Base-by-base conservation (phyloP, 2,888 invertebrate species). In the Drosophila picticornis region DNA sequence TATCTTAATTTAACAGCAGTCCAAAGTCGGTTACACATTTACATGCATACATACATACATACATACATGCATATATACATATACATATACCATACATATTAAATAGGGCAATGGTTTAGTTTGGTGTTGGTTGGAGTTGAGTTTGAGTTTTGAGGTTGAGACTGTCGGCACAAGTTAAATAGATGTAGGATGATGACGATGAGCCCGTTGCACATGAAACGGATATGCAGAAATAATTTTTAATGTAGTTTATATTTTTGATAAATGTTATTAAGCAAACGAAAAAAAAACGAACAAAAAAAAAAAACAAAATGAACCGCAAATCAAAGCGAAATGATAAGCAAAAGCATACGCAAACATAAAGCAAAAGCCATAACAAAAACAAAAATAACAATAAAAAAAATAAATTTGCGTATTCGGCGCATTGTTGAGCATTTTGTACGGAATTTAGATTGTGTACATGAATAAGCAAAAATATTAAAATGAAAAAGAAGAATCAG, bases 211-310 rank as follows among this genome's bases (percentile, higher is more conserved):
- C 32, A 34, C 27, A 46, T 16, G 46, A 22, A 46, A 32, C 16
- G 73, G 66, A 56, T 48, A 51, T 58, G 69, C 63, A 67, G 56
- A 77, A 80, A 81, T 89, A 69, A 85, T 82, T 89, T 90, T 86
- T 78, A 88, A 82, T 84, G 91, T 91, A 90, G 91, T 91, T 91
- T 91, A 91, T 91, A 91, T 91, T 91, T 91, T 91, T 91, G 91
- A 91, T 91, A 91, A 91, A 91, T 90, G 91, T 91, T 91, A 92
- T 91, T 91, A 90, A 80, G 59, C 68, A 67, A 43, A 52, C 68
- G 60, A 52, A 57, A 27, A 27, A 27, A 27, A 27, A 27, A 27
- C 2, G 2, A 27, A 32, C 32, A n/a, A n/a, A n/a, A n/a, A n/a
- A n/a, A n/a, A n/a, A 43, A 27, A 16, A 36, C 36, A 36, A 60